Conservation (phyloP, 2,113 vertebrate species). For the Sterrhoptilus dennistouni region DNA sequence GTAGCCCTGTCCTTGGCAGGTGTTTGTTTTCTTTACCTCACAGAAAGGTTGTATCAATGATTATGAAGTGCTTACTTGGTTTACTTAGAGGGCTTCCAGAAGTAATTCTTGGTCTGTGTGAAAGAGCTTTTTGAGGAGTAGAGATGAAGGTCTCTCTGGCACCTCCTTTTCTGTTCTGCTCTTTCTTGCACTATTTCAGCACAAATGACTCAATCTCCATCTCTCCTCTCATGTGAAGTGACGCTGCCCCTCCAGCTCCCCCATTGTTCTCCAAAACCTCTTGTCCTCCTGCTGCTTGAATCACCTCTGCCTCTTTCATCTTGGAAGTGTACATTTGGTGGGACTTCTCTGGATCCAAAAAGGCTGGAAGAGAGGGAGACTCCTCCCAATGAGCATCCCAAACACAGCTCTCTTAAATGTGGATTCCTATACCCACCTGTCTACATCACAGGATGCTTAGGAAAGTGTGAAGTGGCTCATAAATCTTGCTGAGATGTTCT, state of each 20-base stretch:
- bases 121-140: not conserved
- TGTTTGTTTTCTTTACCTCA: not conserved
- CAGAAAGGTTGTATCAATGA: not conserved
- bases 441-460: not conserved
- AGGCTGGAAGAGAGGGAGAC: not conserved
- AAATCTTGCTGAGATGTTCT: not conserved
- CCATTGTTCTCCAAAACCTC: not conserved
- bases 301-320: not conserved
- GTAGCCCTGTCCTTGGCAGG: not conserved
- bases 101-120: not conserved
- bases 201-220: not conserved
- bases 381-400: not conserved
- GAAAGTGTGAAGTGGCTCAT: not conserved
- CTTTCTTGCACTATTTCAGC: not conserved
- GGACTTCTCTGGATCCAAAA: not conserved
- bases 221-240: not conserved
- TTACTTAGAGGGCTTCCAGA: not conserved
- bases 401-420: not conserved
- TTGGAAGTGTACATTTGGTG: not conserved
- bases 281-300: not conserved
- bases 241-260: rapidly evolving
- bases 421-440: not conserved
- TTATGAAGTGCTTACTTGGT: not conserved
- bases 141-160: not conserved
- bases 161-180: not conserved